Base-by-base conservation (phyloP, 2,888 invertebrate species). In the Agrotis exclamationis region DNA sequence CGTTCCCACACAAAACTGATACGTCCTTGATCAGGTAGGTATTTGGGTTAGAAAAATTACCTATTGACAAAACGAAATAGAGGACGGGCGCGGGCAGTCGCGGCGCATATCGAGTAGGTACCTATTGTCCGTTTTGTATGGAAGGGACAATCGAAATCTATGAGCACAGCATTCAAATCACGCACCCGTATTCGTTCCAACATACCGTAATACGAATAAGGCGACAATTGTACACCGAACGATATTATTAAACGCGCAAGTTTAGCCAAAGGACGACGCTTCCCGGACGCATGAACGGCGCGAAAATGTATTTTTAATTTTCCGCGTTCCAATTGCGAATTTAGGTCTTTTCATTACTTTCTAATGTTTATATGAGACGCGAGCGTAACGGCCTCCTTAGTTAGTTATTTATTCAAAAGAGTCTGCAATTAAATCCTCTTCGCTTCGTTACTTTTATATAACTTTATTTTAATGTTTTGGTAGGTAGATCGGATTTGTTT, bases 161-260 rank as follows among this genome's bases (percentile, higher is more conserved):
- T 87, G 88, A 85, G 80, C 80, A 86, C 80, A 85, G 85, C 86
- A 96, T 95, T 95, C 95, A 82, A 84, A 92, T 92, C 95, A 95
- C 95, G 95, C 90, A 83, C 80, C 83, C 87, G 96, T 95, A 95
- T 96, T 94, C 92, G 91, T 93, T 95, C 94, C 95, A 93, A 94
- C 95, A 92, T 95, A 96, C 95, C 95, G 96, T 95, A 95, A 92
- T 87, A 93, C 93, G 87, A 92, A 94, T 94, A 94, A 92, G 95
- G 94, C 88, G 87, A 93, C 94, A 93, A 92, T 91, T 87, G 87
- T 88, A 85, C 86, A 89, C 89, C 87, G 83, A 80, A 85, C 81
- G 76, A 89, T 92, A 93, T 93, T 94, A 94, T 93, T 94, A 92
- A 87, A 89, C 88, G 83, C 76, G 83, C 87, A 87, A 90, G 89